Conservation (phyloP, 2,888 invertebrate species). For the Lithophane ornitopus region DNA sequence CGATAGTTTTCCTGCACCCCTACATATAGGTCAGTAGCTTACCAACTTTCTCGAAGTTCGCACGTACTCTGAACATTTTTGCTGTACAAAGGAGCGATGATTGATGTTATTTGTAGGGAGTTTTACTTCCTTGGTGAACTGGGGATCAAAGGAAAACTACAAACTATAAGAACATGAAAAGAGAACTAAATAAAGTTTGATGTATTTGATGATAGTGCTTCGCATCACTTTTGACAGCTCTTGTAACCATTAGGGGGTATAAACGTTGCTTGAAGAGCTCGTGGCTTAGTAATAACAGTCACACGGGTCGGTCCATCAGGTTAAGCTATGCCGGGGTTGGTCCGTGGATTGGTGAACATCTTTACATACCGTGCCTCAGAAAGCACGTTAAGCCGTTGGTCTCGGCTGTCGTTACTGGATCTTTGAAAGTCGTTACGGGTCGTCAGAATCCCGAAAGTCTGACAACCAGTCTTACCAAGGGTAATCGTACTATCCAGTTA, state of each 20-base stretch:
- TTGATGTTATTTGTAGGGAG: constrained; percentile 55
- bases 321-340: too few species aligned
- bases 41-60: constrained; percentile 31
- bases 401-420: background rate
- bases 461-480: background rate
- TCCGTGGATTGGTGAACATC: too few species aligned
- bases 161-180: constrained; percentile 36
- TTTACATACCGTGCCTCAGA: too few species aligned
- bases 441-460: background rate
- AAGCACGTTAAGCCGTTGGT: too few species aligned
- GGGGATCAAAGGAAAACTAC: constrained; percentile 39
- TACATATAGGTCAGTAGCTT: constrained; percentile 91
- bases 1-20: background rate
- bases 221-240: background rate
- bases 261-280: too few species aligned
- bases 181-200: background rate
- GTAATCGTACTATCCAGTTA: background rate
- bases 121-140: constrained; percentile 40
- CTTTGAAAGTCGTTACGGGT: background rate
- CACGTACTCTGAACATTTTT: constrained; percentile 29
- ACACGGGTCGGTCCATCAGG: too few species aligned
- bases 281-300: too few species aligned
- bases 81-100: constrained; percentile 47
- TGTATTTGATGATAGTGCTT: background rate
- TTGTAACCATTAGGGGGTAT: background rate